Conservation (phyloP, 92 coral and sea anemone genomes). For the Heliopora coerulea region DNA sequence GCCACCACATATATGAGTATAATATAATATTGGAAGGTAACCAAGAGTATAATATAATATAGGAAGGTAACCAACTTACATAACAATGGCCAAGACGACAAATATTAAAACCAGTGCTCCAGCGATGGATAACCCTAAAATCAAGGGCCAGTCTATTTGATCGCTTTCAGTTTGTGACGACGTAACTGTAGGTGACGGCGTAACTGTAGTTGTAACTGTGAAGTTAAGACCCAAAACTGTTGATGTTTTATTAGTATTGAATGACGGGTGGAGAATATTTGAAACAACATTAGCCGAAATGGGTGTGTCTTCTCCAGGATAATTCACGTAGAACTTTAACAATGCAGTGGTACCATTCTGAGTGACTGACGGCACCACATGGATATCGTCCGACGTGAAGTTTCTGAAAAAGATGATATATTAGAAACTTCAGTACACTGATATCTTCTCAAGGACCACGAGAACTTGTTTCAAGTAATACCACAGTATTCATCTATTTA, state of each 20-base stretch:
- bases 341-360: neutral
- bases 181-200: too few species aligned
- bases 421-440: too few species aligned
- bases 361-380: neutral
- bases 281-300: too few species aligned
- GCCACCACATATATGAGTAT: too few species aligned
- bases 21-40: too few species aligned
- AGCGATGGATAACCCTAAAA: conserved; percentile 37
- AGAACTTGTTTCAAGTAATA: too few species aligned
- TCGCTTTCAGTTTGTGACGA: neutral
- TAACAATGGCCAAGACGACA: conserved; percentile 1
- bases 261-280: too few species aligned
- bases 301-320: neutral
- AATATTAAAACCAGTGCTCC: conserved; percentile 20
- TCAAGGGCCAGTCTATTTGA: conserved; percentile 24
- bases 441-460: too few species aligned
- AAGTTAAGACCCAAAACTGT: neutral
- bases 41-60: too few species aligned
- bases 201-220: neutral
- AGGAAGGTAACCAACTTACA: too few species aligned
- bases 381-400: neutral
- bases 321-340: neutral
- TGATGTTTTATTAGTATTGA: too few species aligned
- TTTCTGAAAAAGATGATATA: neutral
- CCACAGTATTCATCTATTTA: too few species aligned